Evolutionary conservation across 1,140 invertebrate genomes (phyloP), one percentile per base, ranked within the genome.

Genomic region (Campoletis sonorensis): DNA sequence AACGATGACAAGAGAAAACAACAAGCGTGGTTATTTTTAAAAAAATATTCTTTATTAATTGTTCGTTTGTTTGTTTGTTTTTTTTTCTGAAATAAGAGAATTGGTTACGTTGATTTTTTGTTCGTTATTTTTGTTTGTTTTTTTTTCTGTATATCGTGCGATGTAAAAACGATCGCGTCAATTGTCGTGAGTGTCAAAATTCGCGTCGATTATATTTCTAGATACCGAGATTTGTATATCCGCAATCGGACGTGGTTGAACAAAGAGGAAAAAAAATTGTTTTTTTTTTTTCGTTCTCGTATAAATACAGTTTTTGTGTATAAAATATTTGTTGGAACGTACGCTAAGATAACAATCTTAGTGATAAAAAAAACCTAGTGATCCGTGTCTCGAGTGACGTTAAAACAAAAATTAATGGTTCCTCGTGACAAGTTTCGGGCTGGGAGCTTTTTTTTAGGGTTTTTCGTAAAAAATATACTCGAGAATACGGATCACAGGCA

Each of bases 51-150:
- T 81, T 81, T 81, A 77, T 58, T 58, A n/a, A 58, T 58, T 21
- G 3, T 58, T 58, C 21, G 21, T 58, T 58, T 58, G 4, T 33
- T 33, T n/a, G n/a, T n/a, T n/a, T n/a, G n/a, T n/a, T n/a, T n/a
- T 58, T 58, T 83, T 80, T 87, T 88, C 86, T 87, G 87, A 87
- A 88, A 88, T 86, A 78, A 85, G 85, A 87, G 81, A 84, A 76
- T 83, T 79, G 51, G 79, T 86, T 87, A 80, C 83, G 68, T 49
- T 58, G 30, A 58, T 64, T 61, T 54, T 61, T 27, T 33, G 37
- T 79, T 79, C n/a, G 16, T 18, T 33, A 33, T 11, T 73, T n/a
- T n/a, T n/a, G n/a, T n/a, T 68, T 73, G 58, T 61, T 75, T 75
- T 80, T 54, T 80, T 83, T 83, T 77, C 64, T 82, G 79, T 79